Base-by-base conservation (phyloP, 2,113 vertebrate species). In the Lepus timidus region DNA sequence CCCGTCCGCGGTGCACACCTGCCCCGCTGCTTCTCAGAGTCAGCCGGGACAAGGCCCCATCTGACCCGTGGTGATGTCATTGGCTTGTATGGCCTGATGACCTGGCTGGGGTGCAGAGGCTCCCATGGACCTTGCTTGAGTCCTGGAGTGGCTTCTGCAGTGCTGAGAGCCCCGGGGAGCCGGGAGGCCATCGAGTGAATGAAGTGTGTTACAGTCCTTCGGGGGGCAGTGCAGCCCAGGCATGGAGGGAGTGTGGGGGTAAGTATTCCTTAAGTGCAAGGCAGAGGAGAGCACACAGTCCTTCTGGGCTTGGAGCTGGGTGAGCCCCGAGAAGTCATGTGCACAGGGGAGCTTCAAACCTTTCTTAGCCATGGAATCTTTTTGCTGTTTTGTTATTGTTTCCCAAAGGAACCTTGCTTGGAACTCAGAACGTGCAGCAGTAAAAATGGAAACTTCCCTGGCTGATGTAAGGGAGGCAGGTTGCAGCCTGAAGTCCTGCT, bases 351-450 rank as follows among this genome's bases (percentile, higher is more conserved):
- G 88, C 92, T 90, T 92, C 82, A 92, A 75, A 82, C 74, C 75
- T 49, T 82, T 83, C 95, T 88, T 91, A 90, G 91, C 44, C 61
- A 62, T 52, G 90, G 87, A 93, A 92, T 95, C 55, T 22, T 85
- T 88, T 85, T 36, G 55, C 55, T 58, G 55, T 75, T 27, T 71
- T 91, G 20, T 94, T 74, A 52, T 29, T 84, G 22, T 93, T 96
- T 94, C 84, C 88, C 39, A 88, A 90, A 93, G 33, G 79, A 95
- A 55, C 23, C 25, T 68, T 90, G 88, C 36, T 95, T 44, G 52
- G 92, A 95, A 68, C 23, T 79, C 84, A 73, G 64, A 83, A 88
- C 31, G 52, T 93, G n/a, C 20, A 75, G 76, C 5, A 75, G 82
- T 67, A 86, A 92, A 96, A 92, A 90, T 68, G 55, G 70, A 88